These are phyloP conservation scores for Galagoides demidoff DNA, from an alignment of 2,797 vertebrate genomes.

Conservation along the genomic window DNA sequence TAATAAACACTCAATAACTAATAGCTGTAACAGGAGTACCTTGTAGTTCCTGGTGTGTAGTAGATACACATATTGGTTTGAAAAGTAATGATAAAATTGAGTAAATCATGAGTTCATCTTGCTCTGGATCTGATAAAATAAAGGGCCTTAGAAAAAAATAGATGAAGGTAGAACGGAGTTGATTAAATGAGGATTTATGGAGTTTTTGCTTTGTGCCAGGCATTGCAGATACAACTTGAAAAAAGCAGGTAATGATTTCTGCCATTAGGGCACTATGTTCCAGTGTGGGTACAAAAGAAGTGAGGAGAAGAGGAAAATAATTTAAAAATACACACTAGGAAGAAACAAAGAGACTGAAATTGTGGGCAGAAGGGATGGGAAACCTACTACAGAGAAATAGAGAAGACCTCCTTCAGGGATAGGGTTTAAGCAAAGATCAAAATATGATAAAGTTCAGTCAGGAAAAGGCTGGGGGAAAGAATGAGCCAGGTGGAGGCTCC, in stretches of 20 bases:
- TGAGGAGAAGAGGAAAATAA: not conserved
- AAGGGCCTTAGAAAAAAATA: not conserved
- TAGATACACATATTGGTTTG: not conserved
- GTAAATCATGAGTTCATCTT: not conserved
- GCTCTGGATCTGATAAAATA: not conserved
- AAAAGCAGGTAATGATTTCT: not conserved
- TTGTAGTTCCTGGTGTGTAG: not conserved
- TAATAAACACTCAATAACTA: not conserved
- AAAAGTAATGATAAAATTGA: not conserved
- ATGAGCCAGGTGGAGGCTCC: not conserved
- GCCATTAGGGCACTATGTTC: not conserved
- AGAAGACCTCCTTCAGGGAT: not conserved
- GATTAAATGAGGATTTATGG: not conserved
- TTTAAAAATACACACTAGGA: not conserved
- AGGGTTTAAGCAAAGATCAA: not conserved
- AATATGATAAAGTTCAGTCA: not conserved
- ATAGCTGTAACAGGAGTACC: not conserved
- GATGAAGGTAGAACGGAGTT: not conserved
- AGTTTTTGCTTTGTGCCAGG: constrained; percentile 4
- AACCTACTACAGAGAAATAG: not conserved
- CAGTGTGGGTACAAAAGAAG: not conserved
- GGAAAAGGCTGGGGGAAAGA: not conserved
- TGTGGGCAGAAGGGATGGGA: not conserved
- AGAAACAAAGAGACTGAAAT: not conserved
- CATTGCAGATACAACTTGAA: not conserved